Base-by-base conservation (phyloP, 2,888 invertebrate genomes). In the Abscondita cerata region DNA sequence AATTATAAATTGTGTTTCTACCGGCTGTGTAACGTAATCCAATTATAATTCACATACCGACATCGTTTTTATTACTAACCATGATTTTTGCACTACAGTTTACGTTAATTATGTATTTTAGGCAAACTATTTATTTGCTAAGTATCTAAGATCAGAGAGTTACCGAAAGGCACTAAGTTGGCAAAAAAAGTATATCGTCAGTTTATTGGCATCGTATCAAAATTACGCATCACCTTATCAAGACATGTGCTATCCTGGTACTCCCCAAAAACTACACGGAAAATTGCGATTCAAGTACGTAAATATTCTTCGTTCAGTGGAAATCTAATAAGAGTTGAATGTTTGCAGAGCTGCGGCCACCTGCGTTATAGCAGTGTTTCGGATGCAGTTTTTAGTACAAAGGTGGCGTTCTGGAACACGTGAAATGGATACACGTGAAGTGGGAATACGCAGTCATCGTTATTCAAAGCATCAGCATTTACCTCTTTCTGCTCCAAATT, bases 141-240 rank as follows among this genome's bases (percentile, higher is more conserved):
- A 87, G 72, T 93, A 90, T 76, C 81, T 95, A 68, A 85, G 92
- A 31, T 86, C 91, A 2, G 93, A 96, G 76, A 94, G 95, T 75
- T 92, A 91, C 72, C 87, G 92, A 60, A 95, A 95, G 78, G 92
- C 95, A 11, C 82, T 97, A 54, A 87, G 91, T 52, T 96, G 91
- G 85, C 97, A 97, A 82, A 97, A 97, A 81, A 86, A 90, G 15
- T 96, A 95, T 79, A 81, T 97, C 54, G 84, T 92, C 66, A 84
- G 90, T 12, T 85, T 91, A 60, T 76, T 93, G 44, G 78, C 81
- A 0, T 83, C 80, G 52, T 77, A 78, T 59, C 75, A 76, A 57
- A 65, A 61, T 55, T 68, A 69, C 48, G 69, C 70, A 16, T 50
- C 65, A 6, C 64, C 70, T 8, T 64, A 53, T 15, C 25, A 53